Percentiles rank a stretch among this genome's conserved stretches.
These are phyloP conservation scores for Pentamera pediparva DNA, from an alignment of 53 echinoderm and acorn worm genomes.

Conservation along the genomic window DNA sequence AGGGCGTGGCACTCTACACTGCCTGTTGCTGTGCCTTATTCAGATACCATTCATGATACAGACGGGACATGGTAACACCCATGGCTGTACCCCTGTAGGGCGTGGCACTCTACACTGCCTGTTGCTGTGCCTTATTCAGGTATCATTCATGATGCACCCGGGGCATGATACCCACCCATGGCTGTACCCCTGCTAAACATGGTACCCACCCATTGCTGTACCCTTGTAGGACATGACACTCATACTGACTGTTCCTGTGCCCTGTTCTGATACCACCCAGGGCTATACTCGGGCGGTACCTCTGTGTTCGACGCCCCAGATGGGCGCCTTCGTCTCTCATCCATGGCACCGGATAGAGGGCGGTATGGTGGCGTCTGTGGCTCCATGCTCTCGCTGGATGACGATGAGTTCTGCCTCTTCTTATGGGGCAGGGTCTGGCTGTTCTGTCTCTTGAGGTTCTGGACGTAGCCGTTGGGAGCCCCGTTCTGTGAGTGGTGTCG, in stretches of 20 bases:
- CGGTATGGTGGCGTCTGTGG: constrained; percentile 11
- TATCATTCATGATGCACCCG: too few species aligned
- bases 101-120: too few species aligned
- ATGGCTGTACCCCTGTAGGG: too few species aligned
- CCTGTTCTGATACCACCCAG: neutral
- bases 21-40: too few species aligned
- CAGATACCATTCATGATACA: too few species aligned
- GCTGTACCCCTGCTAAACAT: neutral
- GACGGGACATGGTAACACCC: too few species aligned
- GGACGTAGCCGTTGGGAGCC: neutral
- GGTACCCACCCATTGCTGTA: neutral
- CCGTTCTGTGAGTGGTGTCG: neutral
- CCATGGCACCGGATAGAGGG: constrained; percentile 19
- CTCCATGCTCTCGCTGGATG: neutral
- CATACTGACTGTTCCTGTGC: constrained; percentile 7
- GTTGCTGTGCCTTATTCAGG: too few species aligned
- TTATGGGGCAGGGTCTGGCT: neutral
- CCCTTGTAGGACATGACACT: too few species aligned
- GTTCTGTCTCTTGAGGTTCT: neutral
- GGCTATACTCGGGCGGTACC: neutral
- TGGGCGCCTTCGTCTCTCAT: constrained; percentile 43
- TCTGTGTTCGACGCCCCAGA: constrained; percentile 52
- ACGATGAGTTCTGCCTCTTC: constrained; percentile 23
- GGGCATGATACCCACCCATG: too few species aligned
- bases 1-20: too few species aligned